Evolutionary conservation across 2,797 vertebrate genomes (phyloP), one percentile per base, ranked within the genome.

Genomic region (Cacajao melanocephalus): DNA sequence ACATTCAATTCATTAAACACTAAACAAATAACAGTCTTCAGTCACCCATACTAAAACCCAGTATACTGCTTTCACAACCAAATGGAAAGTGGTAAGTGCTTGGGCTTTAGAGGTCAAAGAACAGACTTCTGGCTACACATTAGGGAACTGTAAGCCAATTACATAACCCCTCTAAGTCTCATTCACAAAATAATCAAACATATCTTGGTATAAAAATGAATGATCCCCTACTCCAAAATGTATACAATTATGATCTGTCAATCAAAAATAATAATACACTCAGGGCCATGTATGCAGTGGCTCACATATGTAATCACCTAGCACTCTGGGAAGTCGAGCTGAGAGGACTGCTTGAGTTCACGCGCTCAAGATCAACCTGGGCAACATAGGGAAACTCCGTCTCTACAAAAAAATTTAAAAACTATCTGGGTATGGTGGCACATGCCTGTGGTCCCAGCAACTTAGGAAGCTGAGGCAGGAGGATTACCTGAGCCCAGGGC

Each of bases 111-210:
- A 89, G 7, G 50, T 39, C 14, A 36, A 2, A 93, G 39, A 91
- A 91, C 5, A 61, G 6, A 97, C 78, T 87, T 72, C 67, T 64
- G 41, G 75, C 50, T 82, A 89, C 28, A 82, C 19, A 73, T n/a
- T 73, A 93, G 46, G 24, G 41, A 96, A 97, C n/a, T 90, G 1
- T 70, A 46, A 75, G 24, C 48, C 58, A 80, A 44, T 78, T 85
- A 58, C 12, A 50, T 86, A 82, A 36, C 10, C 36, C 86, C 58
- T 87, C 72, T 26, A 96, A 93, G 14, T n/a, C 57, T 90, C 55
- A 88, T 58, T 12, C 33, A 57, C 36, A 78, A 96, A 94, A 91
- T 81, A 87, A 87, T 88, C 36, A 93, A 55, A 88, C 22, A 75
- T n/a, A 89, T 2, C 30, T 86, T 82, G 41, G 67, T 81, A 36